phyloP scores from a whole-genome alignment of 2,888 invertebrate species.

The Apamea sordens region DNA sequence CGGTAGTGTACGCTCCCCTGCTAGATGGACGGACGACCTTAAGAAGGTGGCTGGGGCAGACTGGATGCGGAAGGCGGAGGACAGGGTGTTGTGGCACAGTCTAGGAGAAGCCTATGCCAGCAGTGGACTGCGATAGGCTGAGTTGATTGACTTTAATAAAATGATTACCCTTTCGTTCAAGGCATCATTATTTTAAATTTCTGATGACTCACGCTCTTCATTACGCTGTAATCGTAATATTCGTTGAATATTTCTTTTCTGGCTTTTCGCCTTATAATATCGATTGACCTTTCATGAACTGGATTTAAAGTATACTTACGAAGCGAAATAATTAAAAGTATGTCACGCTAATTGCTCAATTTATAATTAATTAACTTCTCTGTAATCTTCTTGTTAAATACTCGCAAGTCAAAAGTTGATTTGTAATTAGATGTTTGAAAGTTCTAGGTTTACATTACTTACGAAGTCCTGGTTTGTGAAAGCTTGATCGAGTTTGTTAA shows the following conservation, averaged over 20 bases:
- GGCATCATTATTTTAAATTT: neutral
- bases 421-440: too few species aligned
- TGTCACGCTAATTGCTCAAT: slow-evolving; percentile 28
- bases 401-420: neutral
- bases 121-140: too few species aligned
- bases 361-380: slow-evolving; percentile 16
- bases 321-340: slow-evolving; percentile 43
- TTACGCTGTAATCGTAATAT: neutral
- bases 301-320: slow-evolving; percentile 29
- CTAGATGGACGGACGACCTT: too few species aligned
- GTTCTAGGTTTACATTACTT: too few species aligned
- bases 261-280: slow-evolving; percentile 30
- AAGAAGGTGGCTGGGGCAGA: too few species aligned
- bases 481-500: too few species aligned
- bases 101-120: too few species aligned
- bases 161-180: neutral
- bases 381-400: neutral
- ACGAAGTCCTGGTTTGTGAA: too few species aligned
- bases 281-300: slow-evolving; percentile 42
- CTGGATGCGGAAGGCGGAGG: too few species aligned
- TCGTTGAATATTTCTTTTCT: slow-evolving; percentile 5
- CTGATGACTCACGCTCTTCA: slow-evolving; percentile 26
- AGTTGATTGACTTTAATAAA: neutral
- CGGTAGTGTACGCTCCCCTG: too few species aligned
- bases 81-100: too few species aligned